Base-by-base conservation (phyloP, 2,888 invertebrate species). In the Heliothis peltigera region DNA sequence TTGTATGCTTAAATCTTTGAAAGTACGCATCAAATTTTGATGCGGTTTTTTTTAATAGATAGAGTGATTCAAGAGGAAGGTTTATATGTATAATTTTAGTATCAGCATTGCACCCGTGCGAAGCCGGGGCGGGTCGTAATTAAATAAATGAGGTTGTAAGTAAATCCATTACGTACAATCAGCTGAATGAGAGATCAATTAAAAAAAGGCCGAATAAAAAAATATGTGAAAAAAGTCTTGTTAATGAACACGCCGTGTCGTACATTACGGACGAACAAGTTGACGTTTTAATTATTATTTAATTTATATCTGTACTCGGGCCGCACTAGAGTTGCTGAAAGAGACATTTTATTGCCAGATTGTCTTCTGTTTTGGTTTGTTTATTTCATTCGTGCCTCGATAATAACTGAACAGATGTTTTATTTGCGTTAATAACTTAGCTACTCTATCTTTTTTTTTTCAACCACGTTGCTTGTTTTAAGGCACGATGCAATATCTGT, bases 211-310 rank as follows among this genome's bases (percentile, higher is more conserved):
- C 58, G 54, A 56, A 74, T 43, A 56, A 70, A 70, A 32, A 69
- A 47, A 67, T 57, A 70, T 53, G 42, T 59, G 52, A 22, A 76
- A 79, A 70, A 74, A 79, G 67, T 63, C 74, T 78, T 70, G 71
- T 80, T 79, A 86, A 85, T 85, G 84, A 84, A 81, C 64, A 67
- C 57, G 63, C 64, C 59, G 39, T 61, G 53, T 55, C 60, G 73
- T 79, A 71, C 75, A 66, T 68, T 70, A 72, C 66, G 39, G 59
- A 70, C 55, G 64, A 56, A 53, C 55, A 58, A 60, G 46, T 74
- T 83, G 86, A 87, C 85, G 74, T 83, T 83, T 86, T 86, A 86
- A 84, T 87, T 86, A 85, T 81, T 75, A 79, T 82, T 83, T 80
- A 83, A 87, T 84, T 83, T 85, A 84, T 82, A 64, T 78, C 62